Evolutionary conservation across 1,140 invertebrate species (phyloP).

Genomic region (Aphelinus atriplicis): DNA sequence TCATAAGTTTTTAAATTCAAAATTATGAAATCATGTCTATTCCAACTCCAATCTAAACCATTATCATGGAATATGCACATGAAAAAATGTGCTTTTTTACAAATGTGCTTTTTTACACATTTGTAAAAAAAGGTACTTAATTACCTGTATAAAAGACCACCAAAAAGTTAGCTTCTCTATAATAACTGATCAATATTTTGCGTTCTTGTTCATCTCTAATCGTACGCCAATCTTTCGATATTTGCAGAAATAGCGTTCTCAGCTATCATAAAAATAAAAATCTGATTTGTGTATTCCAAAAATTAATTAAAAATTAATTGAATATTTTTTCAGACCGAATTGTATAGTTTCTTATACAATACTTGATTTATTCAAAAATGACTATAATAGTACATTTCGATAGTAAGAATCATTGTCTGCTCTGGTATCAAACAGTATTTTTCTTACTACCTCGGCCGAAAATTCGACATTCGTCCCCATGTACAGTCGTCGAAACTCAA

Average conservation of each 20-base stretch:
- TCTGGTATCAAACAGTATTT: no score
- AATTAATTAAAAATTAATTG: not conserved
- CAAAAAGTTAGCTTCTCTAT: not conserved
- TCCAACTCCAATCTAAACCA: no score
- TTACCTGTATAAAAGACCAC: conserved; percentile 8
- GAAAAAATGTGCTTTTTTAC: not conserved
- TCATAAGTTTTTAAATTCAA: not conserved
- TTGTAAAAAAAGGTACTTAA: not conserved
- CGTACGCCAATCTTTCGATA: not conserved
- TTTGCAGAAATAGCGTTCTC: not conserved
- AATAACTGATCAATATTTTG: not conserved
- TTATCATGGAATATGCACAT: no score
- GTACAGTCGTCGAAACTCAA: no score
- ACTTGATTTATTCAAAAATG: not conserved
- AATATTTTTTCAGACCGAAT: not conserved
- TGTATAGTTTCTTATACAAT: not conserved
- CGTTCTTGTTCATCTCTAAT: not conserved
- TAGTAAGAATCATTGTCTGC: no score
- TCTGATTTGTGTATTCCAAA: not conserved
- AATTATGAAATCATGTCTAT: no score
- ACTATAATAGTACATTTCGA: no score
- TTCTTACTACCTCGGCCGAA: no score
- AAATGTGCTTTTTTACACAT: not conserved
- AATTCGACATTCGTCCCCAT: no score
- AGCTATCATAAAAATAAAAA: not conserved